Base-by-base conservation (phyloP, 2,888 invertebrate genomes). In the Sclerodermus sp. region DNA sequence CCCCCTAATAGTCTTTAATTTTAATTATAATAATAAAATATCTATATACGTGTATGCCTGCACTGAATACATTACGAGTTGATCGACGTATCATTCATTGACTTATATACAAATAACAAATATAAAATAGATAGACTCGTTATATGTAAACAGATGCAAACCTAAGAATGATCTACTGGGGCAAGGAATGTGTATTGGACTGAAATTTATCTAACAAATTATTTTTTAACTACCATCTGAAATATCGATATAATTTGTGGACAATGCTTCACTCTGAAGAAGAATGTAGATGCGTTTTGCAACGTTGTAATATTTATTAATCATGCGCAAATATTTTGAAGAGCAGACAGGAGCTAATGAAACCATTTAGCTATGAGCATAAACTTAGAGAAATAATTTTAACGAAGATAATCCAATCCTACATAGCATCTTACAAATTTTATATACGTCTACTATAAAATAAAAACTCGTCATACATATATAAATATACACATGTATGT, bases 1-100 rank as follows among this genome's bases (percentile, higher is more conserved):
- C 91, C 91, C 71, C 89, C 91, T 76, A 88, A 88, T 80, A 88
- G 87, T 80, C 74, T 77, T 66, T 77, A 77, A 77, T 76, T 70
- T 71, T 74, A 73, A 76, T 73, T 63, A 69, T 72, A 63, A 66
- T 65, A 60, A 66, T 65, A 62, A 57, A 58, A 57, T 55, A 59
- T 51, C 2, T 37, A 38, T 40, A 12, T 45, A 68, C 68, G 64
- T 74, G 73, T 70, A 68, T 70, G 72, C 70, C 70, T 70, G 66
- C 70, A 68, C 64, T 66, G 58, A 59, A 55, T 65, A 54, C 64
- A 66, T 66, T 58, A 67, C 57, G 62, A 72, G 67, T 54, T 49
- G 55, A 39, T 50, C 52, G 39, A 55, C 42, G 42, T 58, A 62
- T 56, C 59, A 65, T 62, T 68, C 55, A 59, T 62, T 60, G 70